Evolutionary conservation across 2,888 invertebrate species (phyloP).

Genomic region (Xestia sexstrigata): DNA sequence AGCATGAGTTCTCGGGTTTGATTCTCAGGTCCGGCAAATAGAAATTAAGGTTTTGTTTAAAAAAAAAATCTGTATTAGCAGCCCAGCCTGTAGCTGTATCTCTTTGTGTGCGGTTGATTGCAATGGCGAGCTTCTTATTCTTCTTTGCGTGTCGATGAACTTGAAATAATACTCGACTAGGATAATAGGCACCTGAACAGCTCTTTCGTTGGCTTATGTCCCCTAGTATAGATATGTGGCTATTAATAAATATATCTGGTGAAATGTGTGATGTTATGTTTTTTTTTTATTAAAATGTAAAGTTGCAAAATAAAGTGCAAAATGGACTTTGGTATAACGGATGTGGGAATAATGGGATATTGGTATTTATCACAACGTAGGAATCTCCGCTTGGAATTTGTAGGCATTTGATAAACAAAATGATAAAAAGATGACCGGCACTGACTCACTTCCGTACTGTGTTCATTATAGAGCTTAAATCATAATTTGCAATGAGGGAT

Average conservation of each 20-base stretch:
- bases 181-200: too few species aligned
- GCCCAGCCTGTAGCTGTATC: background rate
- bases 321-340: background rate
- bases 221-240: too few species aligned
- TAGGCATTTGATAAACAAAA: background rate
- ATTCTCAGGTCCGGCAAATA: background rate
- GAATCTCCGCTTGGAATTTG: background rate
- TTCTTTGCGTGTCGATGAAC: too few species aligned
- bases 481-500: background rate
- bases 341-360: background rate
- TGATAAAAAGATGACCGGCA: background rate
- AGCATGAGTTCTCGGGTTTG: background rate
- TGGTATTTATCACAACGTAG: background rate
- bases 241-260: background rate
- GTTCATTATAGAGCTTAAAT: background rate
- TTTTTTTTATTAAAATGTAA: too few species aligned
- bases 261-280: too few species aligned
- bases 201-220: background rate
- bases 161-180: too few species aligned
- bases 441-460: conserved; percentile 19
- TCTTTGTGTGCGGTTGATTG: background rate
- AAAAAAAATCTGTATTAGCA: background rate
- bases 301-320: too few species aligned
- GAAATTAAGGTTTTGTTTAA: background rate
- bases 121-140: background rate